These are phyloP conservation scores for Phortica okadai DNA, from an alignment of 2,888 invertebrate species.

Conservation along the genomic window DNA sequence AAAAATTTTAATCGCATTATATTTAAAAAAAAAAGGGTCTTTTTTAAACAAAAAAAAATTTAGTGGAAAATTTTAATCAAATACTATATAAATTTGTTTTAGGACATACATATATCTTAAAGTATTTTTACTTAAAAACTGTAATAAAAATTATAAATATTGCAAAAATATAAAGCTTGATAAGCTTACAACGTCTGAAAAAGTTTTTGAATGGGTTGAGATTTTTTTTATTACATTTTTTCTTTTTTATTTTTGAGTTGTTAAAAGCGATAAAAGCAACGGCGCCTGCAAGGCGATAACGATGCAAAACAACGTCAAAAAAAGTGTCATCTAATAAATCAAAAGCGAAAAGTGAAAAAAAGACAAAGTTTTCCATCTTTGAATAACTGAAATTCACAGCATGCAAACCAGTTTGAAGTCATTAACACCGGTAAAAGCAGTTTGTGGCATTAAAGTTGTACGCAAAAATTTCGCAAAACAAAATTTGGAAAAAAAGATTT, in stretches of 20 bases:
- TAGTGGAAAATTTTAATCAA: slow-evolving; percentile 1
- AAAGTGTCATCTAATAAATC: slow-evolving; percentile 19
- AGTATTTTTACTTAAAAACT: not conserved
- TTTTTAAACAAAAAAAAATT: not conserved
- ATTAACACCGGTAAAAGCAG: slow-evolving; percentile 21
- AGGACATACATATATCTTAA: not conserved
- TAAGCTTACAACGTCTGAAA: not conserved
- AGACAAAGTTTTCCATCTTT: not conserved
- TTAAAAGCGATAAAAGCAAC: slow-evolving; percentile 4
- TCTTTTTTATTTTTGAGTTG: not conserved
- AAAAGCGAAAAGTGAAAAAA: not conserved
- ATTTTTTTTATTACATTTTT: not conserved
- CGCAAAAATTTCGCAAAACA: slow-evolving; percentile 11
- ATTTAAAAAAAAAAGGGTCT: too few species aligned
- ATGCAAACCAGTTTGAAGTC: slow-evolving; percentile 21
- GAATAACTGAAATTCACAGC: not conserved
- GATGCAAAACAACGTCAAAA: slow-evolving; percentile 1
- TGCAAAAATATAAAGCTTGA: too few species aligned
- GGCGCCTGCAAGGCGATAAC: slow-evolving; percentile 1
- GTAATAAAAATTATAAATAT: not conserved
- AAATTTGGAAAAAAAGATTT: not conserved
- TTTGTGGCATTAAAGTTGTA: not conserved
- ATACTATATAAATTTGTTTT: not conserved
- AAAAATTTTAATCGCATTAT: too few species aligned
- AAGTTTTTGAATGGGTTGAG: not conserved